Conservation (phyloP, 2,888 invertebrate species). For the Drosophila borborema region DNA sequence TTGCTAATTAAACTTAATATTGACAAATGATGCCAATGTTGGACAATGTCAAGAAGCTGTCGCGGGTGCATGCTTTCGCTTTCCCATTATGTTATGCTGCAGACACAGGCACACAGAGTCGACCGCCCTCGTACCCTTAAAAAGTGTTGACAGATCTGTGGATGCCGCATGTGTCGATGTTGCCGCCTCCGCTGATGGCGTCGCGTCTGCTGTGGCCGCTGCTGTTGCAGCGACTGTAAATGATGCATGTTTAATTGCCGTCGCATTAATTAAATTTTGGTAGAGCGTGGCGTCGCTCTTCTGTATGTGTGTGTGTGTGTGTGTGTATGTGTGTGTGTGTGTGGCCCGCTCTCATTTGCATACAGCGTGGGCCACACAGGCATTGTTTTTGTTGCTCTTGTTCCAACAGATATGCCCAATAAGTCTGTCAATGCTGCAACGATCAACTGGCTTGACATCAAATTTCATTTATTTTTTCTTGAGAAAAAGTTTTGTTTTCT, state of each 20-base stretch:
- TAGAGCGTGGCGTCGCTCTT: slow-evolving; percentile 41
- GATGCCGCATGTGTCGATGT: slow-evolving; percentile 66
- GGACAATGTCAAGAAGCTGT: slow-evolving; percentile 67
- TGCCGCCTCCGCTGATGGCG: slow-evolving; percentile 55
- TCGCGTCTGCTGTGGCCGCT: slow-evolving; percentile 42
- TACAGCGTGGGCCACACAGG: slow-evolving; percentile 53
- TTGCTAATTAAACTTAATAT: slow-evolving; percentile 81
- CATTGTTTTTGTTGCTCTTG: slow-evolving; percentile 34
- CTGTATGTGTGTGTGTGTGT: slow-evolving; percentile 19
- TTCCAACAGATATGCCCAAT: slow-evolving; percentile 53
- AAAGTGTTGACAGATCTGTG: slow-evolving; percentile 64
- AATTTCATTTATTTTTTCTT: slow-evolving; percentile 16
- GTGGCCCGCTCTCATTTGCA: slow-evolving; percentile 53
- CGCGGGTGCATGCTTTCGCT: slow-evolving; percentile 23
- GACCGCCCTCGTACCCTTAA: slow-evolving; percentile 5
- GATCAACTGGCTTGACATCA: slow-evolving; percentile 57
- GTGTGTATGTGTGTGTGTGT: slow-evolving; percentile 24
- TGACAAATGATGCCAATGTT: slow-evolving; percentile 77
- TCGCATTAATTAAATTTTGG: slow-evolving; percentile 79
- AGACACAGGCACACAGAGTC: neutral
- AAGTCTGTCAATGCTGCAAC: slow-evolving; percentile 57
- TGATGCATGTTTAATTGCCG: slow-evolving; percentile 81
- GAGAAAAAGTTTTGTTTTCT: slow-evolving; percentile 19
- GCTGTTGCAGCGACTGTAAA: slow-evolving; percentile 67
- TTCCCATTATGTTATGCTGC: slow-evolving; percentile 31